Evolutionary conservation across 2,888 invertebrate species (phyloP).

Genomic region (Lymantria monacha): DNA sequence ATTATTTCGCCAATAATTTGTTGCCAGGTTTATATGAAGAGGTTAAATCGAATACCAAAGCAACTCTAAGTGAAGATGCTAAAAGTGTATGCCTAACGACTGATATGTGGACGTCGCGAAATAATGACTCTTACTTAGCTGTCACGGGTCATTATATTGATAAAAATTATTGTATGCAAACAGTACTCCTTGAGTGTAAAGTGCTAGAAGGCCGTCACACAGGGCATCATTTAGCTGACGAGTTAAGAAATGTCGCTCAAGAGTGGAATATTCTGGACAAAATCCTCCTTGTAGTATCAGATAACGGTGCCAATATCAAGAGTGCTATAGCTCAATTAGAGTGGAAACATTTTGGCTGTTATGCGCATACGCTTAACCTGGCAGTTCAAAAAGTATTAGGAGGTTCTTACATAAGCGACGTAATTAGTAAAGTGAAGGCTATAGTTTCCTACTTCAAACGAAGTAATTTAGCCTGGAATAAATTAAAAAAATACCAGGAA

Average conservation of each 20-base stretch:
- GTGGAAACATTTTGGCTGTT: constrained; percentile 29
- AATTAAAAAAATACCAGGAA: constrained; percentile 18
- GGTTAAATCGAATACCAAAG: constrained; percentile 5
- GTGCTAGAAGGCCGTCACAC: not conserved
- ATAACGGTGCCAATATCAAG: constrained; percentile 23
- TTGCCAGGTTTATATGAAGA: constrained; percentile 15
- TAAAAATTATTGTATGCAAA: constrained; percentile 4
- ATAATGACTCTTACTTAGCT: constrained; percentile 8
- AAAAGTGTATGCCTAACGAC: constrained; percentile 17
- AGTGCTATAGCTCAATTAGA: constrained; percentile 6
- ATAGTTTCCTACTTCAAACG: constrained; percentile 25
- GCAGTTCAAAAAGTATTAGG: constrained; percentile 3
- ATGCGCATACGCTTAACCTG: constrained; percentile 21
- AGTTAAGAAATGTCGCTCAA: not conserved
- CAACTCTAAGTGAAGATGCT: constrained; percentile 10
- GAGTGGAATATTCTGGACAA: constrained; percentile 3
- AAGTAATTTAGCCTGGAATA: constrained; percentile 20
- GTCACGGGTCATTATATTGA: constrained; percentile 10
- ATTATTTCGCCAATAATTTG: constrained; percentile 26
- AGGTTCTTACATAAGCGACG: not conserved
- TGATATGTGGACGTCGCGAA: constrained; percentile 19
- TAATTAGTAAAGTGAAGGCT: constrained; percentile 15
- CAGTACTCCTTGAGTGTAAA: constrained; percentile 4
- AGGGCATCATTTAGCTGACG: not conserved
- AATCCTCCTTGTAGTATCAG: constrained; percentile 8